Conservation (phyloP, 2,888 invertebrate genomes). For the Hetaerina titia region DNA sequence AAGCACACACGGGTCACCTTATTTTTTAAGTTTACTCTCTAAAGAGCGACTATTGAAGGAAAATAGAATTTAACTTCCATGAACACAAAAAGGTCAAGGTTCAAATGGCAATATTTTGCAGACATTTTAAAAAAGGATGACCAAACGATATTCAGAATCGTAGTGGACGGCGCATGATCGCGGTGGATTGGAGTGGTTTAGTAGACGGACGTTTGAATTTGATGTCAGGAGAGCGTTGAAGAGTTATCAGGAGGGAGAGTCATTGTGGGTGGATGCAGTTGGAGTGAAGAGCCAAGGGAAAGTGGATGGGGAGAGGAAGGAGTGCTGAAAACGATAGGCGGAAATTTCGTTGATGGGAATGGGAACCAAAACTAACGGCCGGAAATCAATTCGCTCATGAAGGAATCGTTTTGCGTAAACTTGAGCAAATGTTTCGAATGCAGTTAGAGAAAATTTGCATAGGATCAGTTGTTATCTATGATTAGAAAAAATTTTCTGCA, state of each 20-base stretch:
- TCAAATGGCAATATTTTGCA: neutral
- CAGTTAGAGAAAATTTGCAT: too few relatives aligned
- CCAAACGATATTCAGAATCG: neutral
- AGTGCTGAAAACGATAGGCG: too few relatives aligned
- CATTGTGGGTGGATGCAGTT: too few relatives aligned
- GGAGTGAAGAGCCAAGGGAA: too few relatives aligned
- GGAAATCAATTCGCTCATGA: too few relatives aligned
- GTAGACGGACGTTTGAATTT: neutral
- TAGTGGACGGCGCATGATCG: neutral
- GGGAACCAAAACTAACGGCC: too few relatives aligned
- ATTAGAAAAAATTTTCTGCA: too few relatives aligned
- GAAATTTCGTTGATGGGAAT: too few relatives aligned
- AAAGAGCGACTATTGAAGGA: neutral
- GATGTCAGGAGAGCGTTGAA: neutral
- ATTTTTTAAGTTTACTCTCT: neutral
- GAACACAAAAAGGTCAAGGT: neutral
- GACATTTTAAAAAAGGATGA: neutral
- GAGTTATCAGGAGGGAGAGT: neutral
- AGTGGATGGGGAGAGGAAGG: too few relatives aligned
- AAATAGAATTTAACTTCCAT: neutral
- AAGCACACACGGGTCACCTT: neutral
- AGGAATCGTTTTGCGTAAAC: too few relatives aligned
- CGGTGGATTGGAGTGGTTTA: neutral
- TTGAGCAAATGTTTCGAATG: too few relatives aligned
- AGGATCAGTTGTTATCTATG: too few relatives aligned